These are phyloP conservation scores for Synodontis membranacea DNA, from an alignment of 2,113 vertebrate species.

Conservation along the genomic window DNA sequence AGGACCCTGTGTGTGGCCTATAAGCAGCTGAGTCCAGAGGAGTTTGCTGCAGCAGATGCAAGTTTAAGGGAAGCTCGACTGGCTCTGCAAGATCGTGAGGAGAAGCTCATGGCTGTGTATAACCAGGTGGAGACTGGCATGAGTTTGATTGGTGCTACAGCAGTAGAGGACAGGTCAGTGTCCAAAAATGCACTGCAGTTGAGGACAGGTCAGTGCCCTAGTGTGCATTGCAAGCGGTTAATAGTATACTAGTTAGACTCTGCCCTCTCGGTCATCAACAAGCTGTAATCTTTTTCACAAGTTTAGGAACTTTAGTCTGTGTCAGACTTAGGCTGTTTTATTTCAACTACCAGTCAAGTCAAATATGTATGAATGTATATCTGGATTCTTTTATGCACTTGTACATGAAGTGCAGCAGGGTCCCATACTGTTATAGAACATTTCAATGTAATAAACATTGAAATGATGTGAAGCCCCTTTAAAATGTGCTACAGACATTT, in stretches of 20 bases:
- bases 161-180: slow-evolving; percentile 93
- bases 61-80: slow-evolving; percentile 83
- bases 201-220: not conserved
- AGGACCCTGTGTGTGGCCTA: slow-evolving; percentile 93
- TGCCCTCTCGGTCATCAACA: not conserved
- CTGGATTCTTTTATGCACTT: not conserved
- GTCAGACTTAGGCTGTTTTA: not conserved
- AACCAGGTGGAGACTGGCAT: slow-evolving; percentile 90
- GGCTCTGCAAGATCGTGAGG: slow-evolving; percentile 91
- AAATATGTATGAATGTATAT: not conserved
- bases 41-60: slow-evolving; percentile 78
- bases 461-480: not conserved
- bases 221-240: not conserved
- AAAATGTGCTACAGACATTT: not conserved
- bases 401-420: not conserved
- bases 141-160: slow-evolving; percentile 94
- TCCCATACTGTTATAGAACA: too few species aligned
- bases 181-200: not conserved
- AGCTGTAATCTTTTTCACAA: not conserved
- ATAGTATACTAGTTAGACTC: not conserved
- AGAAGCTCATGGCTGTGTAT: slow-evolving; percentile 86
- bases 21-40: slow-evolving; percentile 79
- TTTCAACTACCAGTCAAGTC: not conserved
- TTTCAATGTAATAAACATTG: not conserved
- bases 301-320: not conserved